phyloP scores from a whole-genome alignment of 2,888 invertebrate genomes.

The Chromoteleia sp. region DNA sequence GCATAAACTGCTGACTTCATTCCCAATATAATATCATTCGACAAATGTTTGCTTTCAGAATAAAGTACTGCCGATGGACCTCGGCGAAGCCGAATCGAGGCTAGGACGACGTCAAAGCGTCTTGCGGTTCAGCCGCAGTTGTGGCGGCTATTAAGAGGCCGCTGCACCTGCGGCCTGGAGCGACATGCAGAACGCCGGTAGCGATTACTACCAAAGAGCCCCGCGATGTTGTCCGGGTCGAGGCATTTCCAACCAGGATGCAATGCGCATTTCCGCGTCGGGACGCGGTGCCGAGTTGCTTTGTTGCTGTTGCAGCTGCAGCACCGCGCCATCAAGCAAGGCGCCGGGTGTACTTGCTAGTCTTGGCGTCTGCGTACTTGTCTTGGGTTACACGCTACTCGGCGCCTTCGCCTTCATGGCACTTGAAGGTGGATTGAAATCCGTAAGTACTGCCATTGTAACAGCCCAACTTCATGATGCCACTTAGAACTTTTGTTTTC shows the following conservation, averaged over 20 bases:
- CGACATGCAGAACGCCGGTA: constrained; percentile 79
- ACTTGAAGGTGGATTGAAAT: constrained; percentile 89
- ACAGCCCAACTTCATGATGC: background rate
- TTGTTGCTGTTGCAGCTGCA: constrained; percentile 87
- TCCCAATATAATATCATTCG: background rate
- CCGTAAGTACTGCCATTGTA: constrained; percentile 70
- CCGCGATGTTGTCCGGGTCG: constrained; percentile 80
- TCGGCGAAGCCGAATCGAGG: constrained; percentile 61
- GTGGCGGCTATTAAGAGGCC: constrained; percentile 75
- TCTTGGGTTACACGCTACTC: constrained; percentile 95
- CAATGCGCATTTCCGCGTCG: constrained; percentile 72
- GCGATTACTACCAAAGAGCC: constrained; percentile 80
- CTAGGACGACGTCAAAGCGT: constrained; percentile 76
- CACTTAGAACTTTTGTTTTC: constrained; percentile 6
- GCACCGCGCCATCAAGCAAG: constrained; percentile 84
- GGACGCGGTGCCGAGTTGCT: constrained; percentile 82
- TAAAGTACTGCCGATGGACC: constrained; percentile 54
- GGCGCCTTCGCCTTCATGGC: constrained; percentile 96
- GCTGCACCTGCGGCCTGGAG: constrained; percentile 76
- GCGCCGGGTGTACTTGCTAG: constrained; percentile 90
- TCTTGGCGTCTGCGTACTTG: constrained; percentile 92
- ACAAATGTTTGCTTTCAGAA: constrained; percentile 61
- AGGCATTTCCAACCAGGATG: constrained; percentile 71
- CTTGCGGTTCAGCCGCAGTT: constrained; percentile 78
- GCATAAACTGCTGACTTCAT: constrained; percentile 15